Evolutionary conservation across 2,113 vertebrate genomes (phyloP), one percentile per base, ranked within the genome.

Genomic region (Antigone vipio): DNA sequence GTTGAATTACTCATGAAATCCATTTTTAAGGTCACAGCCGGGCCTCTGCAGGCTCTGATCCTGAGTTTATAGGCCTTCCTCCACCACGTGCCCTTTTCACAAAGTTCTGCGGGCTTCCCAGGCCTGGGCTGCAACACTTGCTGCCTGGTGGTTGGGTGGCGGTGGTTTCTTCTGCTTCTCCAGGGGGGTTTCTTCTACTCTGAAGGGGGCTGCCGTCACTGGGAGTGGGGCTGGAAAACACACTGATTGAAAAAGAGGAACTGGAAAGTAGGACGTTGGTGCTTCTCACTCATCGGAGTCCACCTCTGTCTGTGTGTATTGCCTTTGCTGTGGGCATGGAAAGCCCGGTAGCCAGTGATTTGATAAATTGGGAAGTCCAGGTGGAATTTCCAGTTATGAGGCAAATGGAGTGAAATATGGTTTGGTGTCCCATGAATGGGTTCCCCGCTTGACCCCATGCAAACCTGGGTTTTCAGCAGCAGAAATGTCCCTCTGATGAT

Each of bases 1-100:
- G 92, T 72, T 90, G 88, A 91, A 63, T 84, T 85, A 71, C 79
- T 84, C 63, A 29, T 55, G 15, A 88, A 92, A 91, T 93, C 64
- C 12, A 12, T 45, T 88, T 86, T 62, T 84, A 81, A 96, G 88
- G 91, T 91, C 64, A n/a, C 32, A 74, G 59, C n/a, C 11, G 23
- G 74, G 42, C 53, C 64, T 77, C 44, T 63, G 55, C 3, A 11
- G 50, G 35, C 83, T 86, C 27, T 87, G 83, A 93, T 87, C 56
- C 15, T 1, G 2, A 60, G 12, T 81, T 92, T 81, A 24, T n/a
- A 58, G 68, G 60, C n/a, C 78, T 92, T 90, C 6, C 67, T 77
- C 35, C 52, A 44, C 56, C 9, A 34, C 0, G 1, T 88, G 63
- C 68, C 11, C 5, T 69, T 52, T 30, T 67, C 18, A 12, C 16